phyloP scores from a whole-genome alignment of 2,888 invertebrate species.

The Clepsis dumicolana region DNA sequence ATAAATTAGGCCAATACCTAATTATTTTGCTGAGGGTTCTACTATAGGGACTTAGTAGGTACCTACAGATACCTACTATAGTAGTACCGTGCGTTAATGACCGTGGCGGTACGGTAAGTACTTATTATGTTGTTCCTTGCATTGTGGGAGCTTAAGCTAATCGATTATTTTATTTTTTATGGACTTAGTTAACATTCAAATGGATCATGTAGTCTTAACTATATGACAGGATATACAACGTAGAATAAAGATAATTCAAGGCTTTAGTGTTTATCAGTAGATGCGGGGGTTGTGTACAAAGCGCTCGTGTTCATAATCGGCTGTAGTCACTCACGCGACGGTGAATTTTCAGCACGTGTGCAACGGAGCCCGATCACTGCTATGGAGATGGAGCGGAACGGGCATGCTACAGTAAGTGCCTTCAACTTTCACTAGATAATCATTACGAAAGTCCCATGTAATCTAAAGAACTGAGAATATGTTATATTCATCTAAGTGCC shows the following conservation, averaged over 20 bases:
- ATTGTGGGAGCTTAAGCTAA: not conserved
- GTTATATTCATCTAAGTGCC: slow-evolving; percentile 28
- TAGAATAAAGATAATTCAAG: slow-evolving; percentile 31
- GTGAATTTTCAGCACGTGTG: slow-evolving; percentile 45
- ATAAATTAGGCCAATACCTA: no score
- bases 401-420: slow-evolving; percentile 62
- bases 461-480: slow-evolving; percentile 44
- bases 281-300: slow-evolving; percentile 24
- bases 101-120: no score
- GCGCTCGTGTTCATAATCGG: slow-evolving; percentile 7
- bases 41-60: no score
- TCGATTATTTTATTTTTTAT: not conserved
- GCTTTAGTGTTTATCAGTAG: slow-evolving; percentile 60
- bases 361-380: slow-evolving; percentile 45
- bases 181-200: slow-evolving; percentile 5
- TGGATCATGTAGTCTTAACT: slow-evolving; percentile 12
- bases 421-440: slow-evolving; percentile 40
- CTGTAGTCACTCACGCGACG: slow-evolving; percentile 30
- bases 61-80: not conserved
- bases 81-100: no score
- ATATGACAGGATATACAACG: slow-evolving; percentile 31
- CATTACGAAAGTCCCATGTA: slow-evolving; percentile 36
- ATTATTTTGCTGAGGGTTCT: no score
- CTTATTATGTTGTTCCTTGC: not conserved
- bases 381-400: slow-evolving; percentile 57